phyloP scores from a whole-genome alignment of 1,140 invertebrate genomes.

The Hypothenemus hampei region DNA sequence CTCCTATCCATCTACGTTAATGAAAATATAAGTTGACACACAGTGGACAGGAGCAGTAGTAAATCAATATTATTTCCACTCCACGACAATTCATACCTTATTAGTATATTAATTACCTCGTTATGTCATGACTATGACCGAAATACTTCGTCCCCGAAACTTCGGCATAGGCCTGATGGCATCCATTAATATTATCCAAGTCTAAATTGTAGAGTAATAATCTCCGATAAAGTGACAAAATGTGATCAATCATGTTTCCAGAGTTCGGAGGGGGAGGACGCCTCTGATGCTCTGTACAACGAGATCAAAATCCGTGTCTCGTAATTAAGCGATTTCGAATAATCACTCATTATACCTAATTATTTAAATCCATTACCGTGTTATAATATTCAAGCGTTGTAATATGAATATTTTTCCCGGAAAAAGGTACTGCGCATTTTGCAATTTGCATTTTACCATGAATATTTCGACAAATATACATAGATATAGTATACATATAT shows the following conservation, averaged over 20 bases:
- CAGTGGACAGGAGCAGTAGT: neutral
- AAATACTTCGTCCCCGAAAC: constrained; percentile 17
- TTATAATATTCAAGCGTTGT: too few relatives aligned
- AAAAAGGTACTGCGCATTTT: too few relatives aligned
- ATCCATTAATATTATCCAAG: constrained; percentile 24
- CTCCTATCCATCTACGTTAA: too few relatives aligned
- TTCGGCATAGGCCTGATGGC: constrained; percentile 16
- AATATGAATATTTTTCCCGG: too few relatives aligned
- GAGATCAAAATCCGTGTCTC: constrained; percentile 11
- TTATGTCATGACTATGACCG: constrained; percentile 4
- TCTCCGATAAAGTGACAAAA: constrained; percentile 26
- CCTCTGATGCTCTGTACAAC: constrained; percentile 18
- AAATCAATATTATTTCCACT: constrained; percentile 3
- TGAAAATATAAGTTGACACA: too few relatives aligned
- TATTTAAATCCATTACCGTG: constrained; percentile 11
- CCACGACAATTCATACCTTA: constrained; percentile 5
- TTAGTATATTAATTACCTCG: constrained; percentile 6
- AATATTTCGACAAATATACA: too few relatives aligned
- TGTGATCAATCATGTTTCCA: constrained; percentile 19
- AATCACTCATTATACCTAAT: constrained; percentile 16
- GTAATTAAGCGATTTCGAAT: constrained; percentile 20
- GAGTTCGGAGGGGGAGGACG: too few relatives aligned
- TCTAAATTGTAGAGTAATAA: constrained; percentile 20
- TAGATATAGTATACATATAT: too few relatives aligned
- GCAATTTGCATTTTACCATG: too few relatives aligned